These are phyloP conservation scores for Pogonomyrmex californicus DNA, from an alignment of 1,140 invertebrate genomes.

Conservation along the genomic window DNA sequence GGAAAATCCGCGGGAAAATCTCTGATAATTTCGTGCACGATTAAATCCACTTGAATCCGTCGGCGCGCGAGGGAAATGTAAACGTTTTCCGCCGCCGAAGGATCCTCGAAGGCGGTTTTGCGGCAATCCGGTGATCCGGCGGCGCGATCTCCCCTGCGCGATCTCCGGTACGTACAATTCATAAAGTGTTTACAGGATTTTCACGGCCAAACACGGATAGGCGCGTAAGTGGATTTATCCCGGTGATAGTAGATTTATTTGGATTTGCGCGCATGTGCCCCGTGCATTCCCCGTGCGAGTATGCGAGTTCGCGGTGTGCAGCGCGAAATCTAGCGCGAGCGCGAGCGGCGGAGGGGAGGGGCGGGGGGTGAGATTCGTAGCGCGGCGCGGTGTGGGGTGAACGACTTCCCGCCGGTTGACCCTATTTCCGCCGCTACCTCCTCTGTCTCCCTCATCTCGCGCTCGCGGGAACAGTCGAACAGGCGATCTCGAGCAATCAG, in stretches of 20 bases:
- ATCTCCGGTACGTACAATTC: slow-evolving; percentile 34
- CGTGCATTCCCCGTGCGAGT: slow-evolving; percentile 47
- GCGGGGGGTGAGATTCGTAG: slow-evolving; percentile 42
- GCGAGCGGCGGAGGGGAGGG: too few relatives aligned
- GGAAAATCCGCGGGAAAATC: background rate
- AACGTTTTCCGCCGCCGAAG: background rate
- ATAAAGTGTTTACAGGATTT: slow-evolving; percentile 62
- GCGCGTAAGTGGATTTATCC: slow-evolving; percentile 54
- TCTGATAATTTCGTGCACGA: background rate
- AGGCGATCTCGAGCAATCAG: slow-evolving; percentile 11
- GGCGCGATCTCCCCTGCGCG: too few relatives aligned
- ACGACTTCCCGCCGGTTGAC: slow-evolving; percentile 52
- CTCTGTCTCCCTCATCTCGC: slow-evolving; percentile 46
- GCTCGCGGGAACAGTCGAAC: slow-evolving; percentile 18
- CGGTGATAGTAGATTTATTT: slow-evolving; percentile 59
- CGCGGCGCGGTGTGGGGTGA: slow-evolving; percentile 28
- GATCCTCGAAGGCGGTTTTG: slow-evolving; percentile 13
- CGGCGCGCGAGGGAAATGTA: background rate
- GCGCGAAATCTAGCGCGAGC: slow-evolving; percentile 13
- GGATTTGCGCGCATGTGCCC: slow-evolving; percentile 41
- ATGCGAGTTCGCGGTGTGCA: slow-evolving; percentile 42
- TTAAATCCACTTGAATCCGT: background rate
- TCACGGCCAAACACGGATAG: slow-evolving; percentile 41
- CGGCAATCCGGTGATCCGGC: background rate
- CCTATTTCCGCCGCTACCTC: slow-evolving; percentile 48